Evolutionary conservation across 1,140 invertebrate species (phyloP).

Genomic region (Neodiprion pinetum): DNA sequence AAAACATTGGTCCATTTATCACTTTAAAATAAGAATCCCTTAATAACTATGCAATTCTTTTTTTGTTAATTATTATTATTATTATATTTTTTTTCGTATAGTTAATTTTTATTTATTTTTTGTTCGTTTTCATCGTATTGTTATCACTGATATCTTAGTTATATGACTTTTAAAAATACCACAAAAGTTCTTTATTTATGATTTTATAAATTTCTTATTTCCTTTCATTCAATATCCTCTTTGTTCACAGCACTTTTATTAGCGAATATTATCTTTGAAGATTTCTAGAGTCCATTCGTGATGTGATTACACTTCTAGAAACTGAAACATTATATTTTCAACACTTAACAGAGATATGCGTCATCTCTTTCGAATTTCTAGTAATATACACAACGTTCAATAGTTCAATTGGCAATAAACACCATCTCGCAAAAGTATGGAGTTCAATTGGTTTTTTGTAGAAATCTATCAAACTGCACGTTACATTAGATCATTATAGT

Average conservation of each 20-base stretch:
- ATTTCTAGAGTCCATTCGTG: neutral
- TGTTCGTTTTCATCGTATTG: neutral
- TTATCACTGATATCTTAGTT: neutral
- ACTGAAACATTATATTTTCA: neutral
- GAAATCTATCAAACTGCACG: no score
- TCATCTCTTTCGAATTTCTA: no score
- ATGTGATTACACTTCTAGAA: neutral
- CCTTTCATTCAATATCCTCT: neutral
- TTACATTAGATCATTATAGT: neutral
- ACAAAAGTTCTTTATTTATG: neutral
- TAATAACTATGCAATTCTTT: neutral
- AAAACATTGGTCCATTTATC: slow-evolving; percentile 35
- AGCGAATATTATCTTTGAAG: neutral
- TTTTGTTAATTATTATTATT: neutral
- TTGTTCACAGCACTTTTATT: slow-evolving; percentile 3
- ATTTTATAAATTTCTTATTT: neutral
- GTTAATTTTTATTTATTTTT: neutral
- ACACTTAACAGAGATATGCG: neutral
- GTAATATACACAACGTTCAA: no score
- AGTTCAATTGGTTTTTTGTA: no score
- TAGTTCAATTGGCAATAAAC: no score
- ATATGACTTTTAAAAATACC: neutral
- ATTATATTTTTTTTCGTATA: neutral
- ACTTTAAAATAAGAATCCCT: slow-evolving; percentile 28
- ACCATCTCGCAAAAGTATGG: no score